These are phyloP conservation scores for Octodon degus DNA, from an alignment of 2,113 vertebrate species.

Conservation along the genomic window DNA sequence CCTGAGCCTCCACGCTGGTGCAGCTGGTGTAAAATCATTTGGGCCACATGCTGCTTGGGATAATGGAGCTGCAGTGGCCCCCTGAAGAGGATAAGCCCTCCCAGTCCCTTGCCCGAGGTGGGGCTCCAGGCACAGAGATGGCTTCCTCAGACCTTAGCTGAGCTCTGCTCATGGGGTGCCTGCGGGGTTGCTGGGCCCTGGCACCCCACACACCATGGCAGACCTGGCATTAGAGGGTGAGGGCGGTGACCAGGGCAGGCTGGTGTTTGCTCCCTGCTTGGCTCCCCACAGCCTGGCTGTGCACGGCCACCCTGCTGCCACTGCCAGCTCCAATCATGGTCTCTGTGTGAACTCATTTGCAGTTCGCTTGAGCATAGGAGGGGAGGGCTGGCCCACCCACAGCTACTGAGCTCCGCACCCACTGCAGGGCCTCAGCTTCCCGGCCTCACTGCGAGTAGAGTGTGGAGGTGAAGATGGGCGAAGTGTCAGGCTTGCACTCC, in stretches of 20 bases:
- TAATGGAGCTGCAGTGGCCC: too few species aligned
- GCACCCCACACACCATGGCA: background rate
- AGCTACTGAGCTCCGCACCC: background rate
- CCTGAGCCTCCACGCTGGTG: background rate
- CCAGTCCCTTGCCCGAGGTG: background rate
- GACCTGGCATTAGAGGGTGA: background rate
- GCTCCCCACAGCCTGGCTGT: background rate
- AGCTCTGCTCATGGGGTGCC: background rate
- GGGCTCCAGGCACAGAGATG: background rate
- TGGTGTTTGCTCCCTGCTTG: background rate
- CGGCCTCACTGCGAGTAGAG: rapidly evolving
- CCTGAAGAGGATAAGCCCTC: background rate
- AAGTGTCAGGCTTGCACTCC: background rate
- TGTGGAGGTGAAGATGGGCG: background rate
- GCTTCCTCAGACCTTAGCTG: background rate
- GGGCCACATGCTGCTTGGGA: background rate
- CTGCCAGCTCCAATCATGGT: background rate
- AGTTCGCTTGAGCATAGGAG: background rate
- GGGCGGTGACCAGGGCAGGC: background rate
- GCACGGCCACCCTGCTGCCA: background rate
- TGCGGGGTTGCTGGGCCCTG: background rate
- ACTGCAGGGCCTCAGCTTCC: background rate
- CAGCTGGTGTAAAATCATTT: background rate
- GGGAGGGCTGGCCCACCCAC: too few species aligned
- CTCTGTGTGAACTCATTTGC: background rate